These are phyloP conservation scores for Malaclemys terrapin DNA, from an alignment of 2,113 vertebrate species.

Conservation along the genomic window DNA sequence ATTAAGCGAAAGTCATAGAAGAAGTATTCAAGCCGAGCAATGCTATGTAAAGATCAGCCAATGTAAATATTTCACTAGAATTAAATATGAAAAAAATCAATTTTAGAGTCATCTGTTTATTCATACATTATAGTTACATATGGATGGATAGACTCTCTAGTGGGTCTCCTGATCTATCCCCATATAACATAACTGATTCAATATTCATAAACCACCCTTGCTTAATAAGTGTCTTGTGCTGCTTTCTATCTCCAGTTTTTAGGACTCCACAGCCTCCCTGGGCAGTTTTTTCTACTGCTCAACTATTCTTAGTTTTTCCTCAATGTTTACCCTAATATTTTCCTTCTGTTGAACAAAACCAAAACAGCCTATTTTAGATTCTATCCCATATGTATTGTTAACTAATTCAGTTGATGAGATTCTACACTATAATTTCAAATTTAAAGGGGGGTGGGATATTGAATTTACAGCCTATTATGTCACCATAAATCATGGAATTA, in stretches of 20 bases:
- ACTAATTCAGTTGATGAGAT: not conserved
- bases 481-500: not conserved
- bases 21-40: not conserved
- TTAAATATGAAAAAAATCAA: not conserved
- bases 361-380: not conserved
- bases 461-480: not conserved
- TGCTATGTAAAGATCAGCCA: not conserved
- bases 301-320: not conserved
- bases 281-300: not conserved
- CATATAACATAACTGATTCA: not conserved
- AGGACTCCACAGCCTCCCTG: not conserved
- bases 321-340: not conserved
- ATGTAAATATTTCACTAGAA: not conserved
- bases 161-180: not conserved
- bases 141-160: not conserved
- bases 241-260: not conserved
- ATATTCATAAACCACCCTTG: not conserved
- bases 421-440: not conserved
- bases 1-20: not conserved
- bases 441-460: not conserved
- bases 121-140: not conserved
- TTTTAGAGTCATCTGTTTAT: not conserved
- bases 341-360: fast-evolving
- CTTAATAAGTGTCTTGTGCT: not conserved
- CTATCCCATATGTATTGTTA: not conserved